Conservation (phyloP, 2,113 vertebrate species). For the Pelmatolapia mariae region DNA sequence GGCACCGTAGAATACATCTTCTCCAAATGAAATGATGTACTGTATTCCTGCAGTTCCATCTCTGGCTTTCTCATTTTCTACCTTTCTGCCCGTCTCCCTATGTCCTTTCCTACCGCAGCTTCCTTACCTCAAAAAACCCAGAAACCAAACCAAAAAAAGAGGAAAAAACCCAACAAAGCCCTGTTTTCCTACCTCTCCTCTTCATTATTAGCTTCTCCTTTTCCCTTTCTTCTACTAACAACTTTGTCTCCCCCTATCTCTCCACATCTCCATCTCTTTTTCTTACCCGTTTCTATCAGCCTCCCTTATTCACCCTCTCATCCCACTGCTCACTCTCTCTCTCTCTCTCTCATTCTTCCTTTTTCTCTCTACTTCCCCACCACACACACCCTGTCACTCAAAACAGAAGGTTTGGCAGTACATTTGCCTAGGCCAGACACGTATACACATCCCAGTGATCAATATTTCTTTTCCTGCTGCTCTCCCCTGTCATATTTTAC, state of each 20-base stretch:
- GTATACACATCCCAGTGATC: slow-evolving; percentile 64
- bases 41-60: slow-evolving; percentile 9
- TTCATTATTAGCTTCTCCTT: slow-evolving; percentile 58
- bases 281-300: neutral
- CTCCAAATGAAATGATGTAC: slow-evolving; percentile 29
- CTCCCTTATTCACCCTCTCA: slow-evolving; percentile 15
- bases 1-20: slow-evolving; percentile 27
- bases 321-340: neutral
- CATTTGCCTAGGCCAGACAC: slow-evolving; percentile 71
- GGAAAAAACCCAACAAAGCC: neutral
- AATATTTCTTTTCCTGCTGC: slow-evolving; percentile 65
- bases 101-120: slow-evolving; percentile 18
- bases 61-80: slow-evolving; percentile 2
- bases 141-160: neutral
- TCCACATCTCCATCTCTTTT: slow-evolving; percentile 41
- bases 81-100: neutral
- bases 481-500: slow-evolving; percentile 58
- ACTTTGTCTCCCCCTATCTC: slow-evolving; percentile 30
- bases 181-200: slow-evolving; percentile 20
- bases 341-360: neutral
- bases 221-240: slow-evolving; percentile 40
- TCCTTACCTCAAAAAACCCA: neutral
- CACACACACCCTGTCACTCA: slow-evolving; percentile 45
- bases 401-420: slow-evolving; percentile 36
- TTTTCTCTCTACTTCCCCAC: neutral